These are phyloP conservation scores for Campaea margaritaria DNA, from an alignment of 2,888 invertebrate genomes.

Conservation along the genomic window DNA sequence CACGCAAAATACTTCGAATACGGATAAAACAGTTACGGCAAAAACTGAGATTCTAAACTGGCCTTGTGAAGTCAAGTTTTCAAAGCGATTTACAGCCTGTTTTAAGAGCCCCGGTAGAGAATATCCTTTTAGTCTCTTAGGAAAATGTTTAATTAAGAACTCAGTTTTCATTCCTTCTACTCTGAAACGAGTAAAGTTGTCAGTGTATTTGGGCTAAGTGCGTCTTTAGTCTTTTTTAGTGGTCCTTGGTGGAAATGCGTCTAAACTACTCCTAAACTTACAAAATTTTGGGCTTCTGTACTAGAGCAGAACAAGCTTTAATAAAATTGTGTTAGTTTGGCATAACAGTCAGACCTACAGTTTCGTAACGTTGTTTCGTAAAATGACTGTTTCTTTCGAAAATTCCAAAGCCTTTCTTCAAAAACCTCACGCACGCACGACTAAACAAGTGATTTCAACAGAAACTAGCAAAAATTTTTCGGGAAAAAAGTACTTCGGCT, in stretches of 20 bases:
- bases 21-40: conserved; percentile 16
- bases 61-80: conserved; percentile 32
- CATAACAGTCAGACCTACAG: neutral
- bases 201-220: conserved; percentile 5
- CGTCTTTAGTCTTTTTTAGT: conserved; percentile 6
- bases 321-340: neutral
- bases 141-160: conserved; percentile 25
- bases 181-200: conserved; percentile 8
- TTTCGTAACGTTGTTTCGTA: too few relatives aligned
- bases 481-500: too few relatives aligned
- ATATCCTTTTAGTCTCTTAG: conserved; percentile 16
- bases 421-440: too few relatives aligned
- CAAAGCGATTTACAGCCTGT: conserved; percentile 38
- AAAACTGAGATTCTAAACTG: conserved; percentile 7
- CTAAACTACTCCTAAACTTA: neutral
- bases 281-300: neutral
- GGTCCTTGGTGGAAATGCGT: neutral
- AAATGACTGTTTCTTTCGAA: too few relatives aligned
- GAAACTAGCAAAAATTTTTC: too few relatives aligned
- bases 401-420: too few relatives aligned
- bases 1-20: conserved; percentile 25
- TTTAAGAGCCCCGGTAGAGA: conserved; percentile 20
- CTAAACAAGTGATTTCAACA: too few relatives aligned
- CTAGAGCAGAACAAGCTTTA: neutral
- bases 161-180: conserved; percentile 11